These are phyloP conservation scores for Arrhamphus sclerolepis DNA, from an alignment of 2,797 vertebrate species.

Conservation along the genomic window DNA sequence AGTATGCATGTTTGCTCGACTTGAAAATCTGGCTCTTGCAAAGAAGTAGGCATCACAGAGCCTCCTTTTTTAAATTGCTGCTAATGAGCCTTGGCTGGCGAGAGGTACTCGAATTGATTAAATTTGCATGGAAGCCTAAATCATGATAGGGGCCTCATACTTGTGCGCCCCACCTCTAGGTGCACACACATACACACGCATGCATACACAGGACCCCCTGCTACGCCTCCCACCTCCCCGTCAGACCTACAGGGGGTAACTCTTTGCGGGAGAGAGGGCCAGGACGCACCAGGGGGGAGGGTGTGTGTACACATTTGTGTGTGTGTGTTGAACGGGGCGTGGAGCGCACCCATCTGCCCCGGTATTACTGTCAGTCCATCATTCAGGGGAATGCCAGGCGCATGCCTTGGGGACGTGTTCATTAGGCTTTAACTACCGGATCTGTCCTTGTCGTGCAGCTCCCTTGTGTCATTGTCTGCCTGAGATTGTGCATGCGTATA, in stretches of 20 bases:
- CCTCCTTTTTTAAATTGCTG: slow-evolving; percentile 84
- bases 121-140: slow-evolving; percentile 89
- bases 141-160: slow-evolving; percentile 79
- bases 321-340: slow-evolving; percentile 67
- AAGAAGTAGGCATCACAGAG: slow-evolving; percentile 82
- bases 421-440: slow-evolving; percentile 83
- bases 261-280: slow-evolving; percentile 64
- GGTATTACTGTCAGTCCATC: slow-evolving; percentile 84
- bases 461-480: slow-evolving; percentile 77
- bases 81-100: slow-evolving; percentile 85
- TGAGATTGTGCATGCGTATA: slow-evolving; percentile 64
- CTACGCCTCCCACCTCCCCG: slow-evolving; percentile 46
- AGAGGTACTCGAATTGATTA: slow-evolving; percentile 89
- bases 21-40: slow-evolving; percentile 62
- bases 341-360: slow-evolving; percentile 80
- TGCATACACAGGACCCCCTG: slow-evolving; percentile 59
- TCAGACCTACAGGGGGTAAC: slow-evolving; percentile 75
- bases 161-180: slow-evolving; percentile 69
- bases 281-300: slow-evolving; percentile 64
- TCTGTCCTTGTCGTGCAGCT: slow-evolving; percentile 80
- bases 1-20: slow-evolving; percentile 45
- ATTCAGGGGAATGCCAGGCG: slow-evolving; percentile 76
- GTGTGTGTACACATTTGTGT: slow-evolving; percentile 32
- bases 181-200: slow-evolving; percentile 54
- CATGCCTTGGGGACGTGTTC: slow-evolving; percentile 80